Evolutionary conservation across 2,888 invertebrate species (phyloP).

Genomic region (Acleris laterana): DNA sequence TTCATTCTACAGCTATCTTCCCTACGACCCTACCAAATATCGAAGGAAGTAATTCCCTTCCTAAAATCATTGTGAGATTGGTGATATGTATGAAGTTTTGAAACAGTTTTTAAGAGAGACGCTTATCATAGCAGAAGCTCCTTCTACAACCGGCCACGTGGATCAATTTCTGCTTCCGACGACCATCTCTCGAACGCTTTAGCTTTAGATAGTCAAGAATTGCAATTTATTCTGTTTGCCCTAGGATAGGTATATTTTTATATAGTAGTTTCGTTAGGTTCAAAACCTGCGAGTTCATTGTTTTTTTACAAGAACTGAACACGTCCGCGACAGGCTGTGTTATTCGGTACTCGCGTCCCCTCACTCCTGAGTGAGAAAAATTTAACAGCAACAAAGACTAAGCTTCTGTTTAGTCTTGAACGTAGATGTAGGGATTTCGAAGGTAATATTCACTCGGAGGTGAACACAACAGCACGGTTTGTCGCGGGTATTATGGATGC

Average conservation of each 20-base stretch:
- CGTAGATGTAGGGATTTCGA: neutral
- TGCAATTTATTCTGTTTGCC: slow-evolving; percentile 58
- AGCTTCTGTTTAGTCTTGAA: neutral
- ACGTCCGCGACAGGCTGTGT: slow-evolving; percentile 17
- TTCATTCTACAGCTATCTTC: slow-evolving; percentile 89
- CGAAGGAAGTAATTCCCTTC: slow-evolving; percentile 63
- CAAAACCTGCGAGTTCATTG: slow-evolving; percentile 29
- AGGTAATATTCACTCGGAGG: slow-evolving; percentile 2
- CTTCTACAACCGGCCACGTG: slow-evolving; percentile 77
- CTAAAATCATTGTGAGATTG: slow-evolving; percentile 58
- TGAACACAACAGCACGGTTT: slow-evolving; percentile 19
- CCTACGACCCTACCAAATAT: slow-evolving; percentile 82
- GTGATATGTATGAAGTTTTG: slow-evolving; percentile 43
- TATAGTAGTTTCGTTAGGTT: slow-evolving; percentile 54
- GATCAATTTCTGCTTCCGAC: slow-evolving; percentile 54
- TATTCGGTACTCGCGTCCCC: slow-evolving; percentile 70
- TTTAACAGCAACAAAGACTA: too few relatives aligned
- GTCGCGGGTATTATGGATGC: slow-evolving; percentile 48
- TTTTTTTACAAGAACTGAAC: slow-evolving; percentile 24
- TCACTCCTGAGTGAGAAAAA: slow-evolving; percentile 50
- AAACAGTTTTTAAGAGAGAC: slow-evolving; percentile 40
- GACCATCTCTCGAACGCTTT: slow-evolving; percentile 46
- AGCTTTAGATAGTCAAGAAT: slow-evolving; percentile 46
- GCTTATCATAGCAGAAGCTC: slow-evolving; percentile 51
- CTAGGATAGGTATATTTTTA: slow-evolving; percentile 68